Base-by-base conservation (phyloP, 2,113 vertebrate species). In the Bufo gargarizans region DNA sequence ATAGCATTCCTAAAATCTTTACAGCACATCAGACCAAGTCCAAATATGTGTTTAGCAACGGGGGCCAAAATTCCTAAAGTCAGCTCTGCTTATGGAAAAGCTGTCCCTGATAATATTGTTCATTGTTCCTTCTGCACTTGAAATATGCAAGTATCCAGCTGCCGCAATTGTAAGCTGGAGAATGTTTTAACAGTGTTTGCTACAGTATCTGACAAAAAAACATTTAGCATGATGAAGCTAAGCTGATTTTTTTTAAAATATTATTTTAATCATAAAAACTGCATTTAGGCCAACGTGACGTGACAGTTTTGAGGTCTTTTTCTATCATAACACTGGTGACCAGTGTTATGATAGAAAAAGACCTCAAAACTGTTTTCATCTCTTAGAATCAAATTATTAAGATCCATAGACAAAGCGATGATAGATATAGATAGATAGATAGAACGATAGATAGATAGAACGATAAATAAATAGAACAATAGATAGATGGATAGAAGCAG, bases 51-150 rank as follows among this genome's bases (percentile, higher is more conserved):
- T 86, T 86, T 71, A 43, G 84, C 84, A 59, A 49, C 58, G 55
- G 33, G 56, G 20, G 84, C 84, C 84, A 77, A 86, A 86, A 86
- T 86, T 76, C 84, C 84, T 86, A 86, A 86, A 86, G 58, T 72
- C 84, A 85, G 84, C 72, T 77, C 72, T 86, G 84, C 84, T 86
- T 86, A 86, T 86, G 84, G 55, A 78, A 78, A 78, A 77, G 59
- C 74, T 78, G 59, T 78, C 49, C 59, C 56, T 86, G 85, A 78
- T 86, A 86, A 86, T 86, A 78, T 86, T 63, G 72, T 67, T 77
- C 85, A 86, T 86, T 86, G 85, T 86, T 86, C 85, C 22, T 33
- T 78, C 45, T 78, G 59, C 47, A 50, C 20, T 65, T 86, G 53
- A 77, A 86, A 78, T 86, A 86, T 86, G 47, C 76, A 78, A 77